Evolutionary conservation across 2,113 vertebrate genomes (phyloP).

Genomic region (Anthoscopus minutus): DNA sequence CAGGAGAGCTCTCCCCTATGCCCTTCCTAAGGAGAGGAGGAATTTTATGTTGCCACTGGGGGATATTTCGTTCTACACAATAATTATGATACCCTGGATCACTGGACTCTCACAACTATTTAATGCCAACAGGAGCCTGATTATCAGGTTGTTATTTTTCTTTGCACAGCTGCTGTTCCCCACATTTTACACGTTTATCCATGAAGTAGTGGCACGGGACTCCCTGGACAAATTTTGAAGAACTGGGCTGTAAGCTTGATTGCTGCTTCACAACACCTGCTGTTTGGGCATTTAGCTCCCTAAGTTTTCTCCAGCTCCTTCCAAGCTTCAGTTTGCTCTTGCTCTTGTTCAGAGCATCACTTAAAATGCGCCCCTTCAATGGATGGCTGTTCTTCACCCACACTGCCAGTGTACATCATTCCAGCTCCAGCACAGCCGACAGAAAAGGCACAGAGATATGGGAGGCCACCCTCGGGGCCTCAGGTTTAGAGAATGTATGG

Average conservation of each 20-base stretch:
- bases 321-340: background rate
- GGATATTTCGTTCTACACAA: background rate
- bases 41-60: background rate
- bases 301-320: background rate
- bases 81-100: background rate
- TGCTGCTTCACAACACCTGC: background rate
- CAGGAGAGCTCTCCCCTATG: background rate
- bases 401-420: background rate
- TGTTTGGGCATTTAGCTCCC: background rate
- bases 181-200: background rate
- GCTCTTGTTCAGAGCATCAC: background rate
- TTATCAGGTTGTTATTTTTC: conserved; percentile 51
- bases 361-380: background rate
- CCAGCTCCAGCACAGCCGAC: conserved; percentile 8
- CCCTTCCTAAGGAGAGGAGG: background rate
- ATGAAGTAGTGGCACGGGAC: background rate
- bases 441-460: background rate
- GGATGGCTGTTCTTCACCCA: background rate
- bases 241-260: background rate
- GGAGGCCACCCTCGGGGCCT: conserved; percentile 25
- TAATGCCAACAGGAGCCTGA: conserved; percentile 49
- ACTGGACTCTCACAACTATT: conserved; percentile 35
- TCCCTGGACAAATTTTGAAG: conserved; percentile 32
- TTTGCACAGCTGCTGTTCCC: conserved; percentile 55
- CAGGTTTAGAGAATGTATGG: background rate